These are phyloP conservation scores for Xylocampa areola DNA, from an alignment of 2,888 invertebrate genomes.

Conservation along the genomic window DNA sequence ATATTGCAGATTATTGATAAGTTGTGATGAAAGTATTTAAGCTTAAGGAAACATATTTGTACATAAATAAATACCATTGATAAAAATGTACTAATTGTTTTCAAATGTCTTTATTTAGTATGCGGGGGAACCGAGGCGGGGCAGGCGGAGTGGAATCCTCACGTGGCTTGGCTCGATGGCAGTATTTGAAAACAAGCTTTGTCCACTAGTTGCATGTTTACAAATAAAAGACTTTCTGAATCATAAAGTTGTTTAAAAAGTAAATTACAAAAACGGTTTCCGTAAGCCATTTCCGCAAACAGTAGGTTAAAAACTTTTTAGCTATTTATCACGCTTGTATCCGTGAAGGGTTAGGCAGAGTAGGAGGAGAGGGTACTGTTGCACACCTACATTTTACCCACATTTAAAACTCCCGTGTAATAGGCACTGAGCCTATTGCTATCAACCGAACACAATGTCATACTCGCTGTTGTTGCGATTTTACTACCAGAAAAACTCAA, in stretches of 20 bases:
- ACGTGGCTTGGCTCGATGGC: conserved; percentile 68
- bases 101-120: background rate
- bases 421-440: too few species aligned
- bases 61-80: too few species aligned
- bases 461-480: too few species aligned
- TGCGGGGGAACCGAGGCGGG: conserved; percentile 8
- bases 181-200: conserved; percentile 80
- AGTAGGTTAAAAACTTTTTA: conserved; percentile 18
- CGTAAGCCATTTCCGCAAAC: conserved; percentile 62
- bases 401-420: too few species aligned
- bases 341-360: too few species aligned
- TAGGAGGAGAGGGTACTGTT: too few species aligned
- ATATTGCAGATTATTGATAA: conserved; percentile 6
- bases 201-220: conserved; percentile 76
- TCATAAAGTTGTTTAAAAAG: conserved; percentile 66
- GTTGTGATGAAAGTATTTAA: too few species aligned
- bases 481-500: too few species aligned
- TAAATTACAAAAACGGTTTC: conserved; percentile 63
- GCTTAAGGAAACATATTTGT: too few species aligned
- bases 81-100: background rate
- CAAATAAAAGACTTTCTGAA: conserved; percentile 70
- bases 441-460: too few species aligned
- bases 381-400: too few species aligned
- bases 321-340: too few species aligned
- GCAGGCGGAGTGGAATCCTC: conserved; percentile 52